Evolutionary conservation across 2,888 invertebrate species (phyloP).

Genomic region (Rhyacophila evoluta): DNA sequence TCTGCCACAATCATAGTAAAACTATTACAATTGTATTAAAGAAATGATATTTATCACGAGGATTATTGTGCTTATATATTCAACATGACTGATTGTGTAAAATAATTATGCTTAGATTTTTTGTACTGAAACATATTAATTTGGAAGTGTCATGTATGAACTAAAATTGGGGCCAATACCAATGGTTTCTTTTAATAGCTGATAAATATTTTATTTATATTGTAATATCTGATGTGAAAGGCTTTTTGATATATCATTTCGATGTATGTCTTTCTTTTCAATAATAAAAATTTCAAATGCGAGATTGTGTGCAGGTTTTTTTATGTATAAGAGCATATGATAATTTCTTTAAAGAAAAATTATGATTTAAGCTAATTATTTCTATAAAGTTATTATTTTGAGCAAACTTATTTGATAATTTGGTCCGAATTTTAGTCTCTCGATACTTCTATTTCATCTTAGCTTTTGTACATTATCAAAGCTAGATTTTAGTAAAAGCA

Average conservation of each 20-base stretch:
- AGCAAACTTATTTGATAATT: neutral
- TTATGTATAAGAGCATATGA: too few relatives aligned
- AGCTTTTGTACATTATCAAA: slow-evolving; percentile 26
- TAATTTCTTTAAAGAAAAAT: too few relatives aligned
- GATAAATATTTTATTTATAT: too few relatives aligned
- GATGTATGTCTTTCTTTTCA: too few relatives aligned
- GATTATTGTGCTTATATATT: slow-evolving; percentile 5
- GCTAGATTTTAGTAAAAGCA: slow-evolving; percentile 3
- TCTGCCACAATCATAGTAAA: neutral
- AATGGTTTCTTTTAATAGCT: neutral
- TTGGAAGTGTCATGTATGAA: neutral
- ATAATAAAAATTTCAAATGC: too few relatives aligned
- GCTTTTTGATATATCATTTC: too few relatives aligned
- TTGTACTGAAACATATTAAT: slow-evolving; percentile 27
- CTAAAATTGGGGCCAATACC: neutral
- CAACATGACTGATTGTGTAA: slow-evolving; percentile 30
- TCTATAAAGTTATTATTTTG: too few relatives aligned
- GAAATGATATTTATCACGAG: slow-evolving; percentile 4
- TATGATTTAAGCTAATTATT: too few relatives aligned
- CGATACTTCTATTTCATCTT: neutral
- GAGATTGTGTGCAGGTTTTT: too few relatives aligned
- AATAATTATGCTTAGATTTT: slow-evolving; percentile 28
- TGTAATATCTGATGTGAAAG: too few relatives aligned
- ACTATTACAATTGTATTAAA: neutral
- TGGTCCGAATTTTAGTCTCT: neutral